phyloP scores from a whole-genome alignment of 2,113 vertebrate genomes.

The Aldabrachelys gigantea region DNA sequence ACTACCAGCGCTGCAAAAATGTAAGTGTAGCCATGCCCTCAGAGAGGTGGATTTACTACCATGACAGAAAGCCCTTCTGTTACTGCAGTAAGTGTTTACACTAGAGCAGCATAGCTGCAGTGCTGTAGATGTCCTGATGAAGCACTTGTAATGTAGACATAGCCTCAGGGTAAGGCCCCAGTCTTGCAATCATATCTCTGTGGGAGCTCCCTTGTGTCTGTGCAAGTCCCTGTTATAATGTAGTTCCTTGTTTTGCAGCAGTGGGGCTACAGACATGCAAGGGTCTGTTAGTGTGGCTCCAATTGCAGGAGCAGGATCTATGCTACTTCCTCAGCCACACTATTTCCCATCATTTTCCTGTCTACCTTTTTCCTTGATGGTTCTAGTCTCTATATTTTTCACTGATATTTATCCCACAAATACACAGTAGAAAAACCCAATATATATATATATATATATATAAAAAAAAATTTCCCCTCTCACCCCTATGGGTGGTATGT shows the following conservation, averaged over 20 bases:
- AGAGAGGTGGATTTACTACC: not conserved
- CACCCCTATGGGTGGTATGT: too few relatives aligned
- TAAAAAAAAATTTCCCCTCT: too few relatives aligned
- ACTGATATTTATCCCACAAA: not conserved
- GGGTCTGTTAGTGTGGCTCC: not conserved
- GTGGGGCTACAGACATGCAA: not conserved
- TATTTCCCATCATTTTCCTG: not conserved
- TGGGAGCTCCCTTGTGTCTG: accelerated
- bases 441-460: too few relatives aligned
- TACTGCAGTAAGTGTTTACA: not conserved
- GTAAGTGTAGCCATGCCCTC: too few relatives aligned
- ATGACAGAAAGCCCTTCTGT: not conserved
- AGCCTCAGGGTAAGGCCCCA: not conserved
- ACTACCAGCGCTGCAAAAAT: too few relatives aligned
- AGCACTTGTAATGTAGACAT: not conserved
- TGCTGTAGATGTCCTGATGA: not conserved
- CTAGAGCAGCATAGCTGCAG: not conserved
- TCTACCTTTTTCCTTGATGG: not conserved
- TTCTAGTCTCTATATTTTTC: not conserved
- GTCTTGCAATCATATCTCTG: accelerated
- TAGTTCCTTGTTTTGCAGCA: not conserved
- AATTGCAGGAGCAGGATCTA: not conserved
- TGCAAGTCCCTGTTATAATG: not conserved
- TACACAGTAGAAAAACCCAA: not conserved
- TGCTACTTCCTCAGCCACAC: not conserved